Conservation (phyloP, 2,113 vertebrate species). For the Pygoscelis adeliae region DNA sequence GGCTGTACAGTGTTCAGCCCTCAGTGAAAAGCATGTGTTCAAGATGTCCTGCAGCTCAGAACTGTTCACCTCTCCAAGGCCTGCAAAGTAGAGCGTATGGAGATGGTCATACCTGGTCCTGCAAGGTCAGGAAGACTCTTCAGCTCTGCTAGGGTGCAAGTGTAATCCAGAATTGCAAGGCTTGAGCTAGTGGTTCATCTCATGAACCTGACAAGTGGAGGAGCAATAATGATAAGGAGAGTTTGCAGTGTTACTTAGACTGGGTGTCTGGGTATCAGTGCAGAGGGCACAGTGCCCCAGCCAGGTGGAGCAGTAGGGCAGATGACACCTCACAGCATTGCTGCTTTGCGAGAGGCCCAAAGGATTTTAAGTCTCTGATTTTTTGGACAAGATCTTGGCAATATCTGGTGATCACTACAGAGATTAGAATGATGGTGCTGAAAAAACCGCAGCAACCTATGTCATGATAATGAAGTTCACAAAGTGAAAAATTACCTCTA, state of each 20-base stretch:
- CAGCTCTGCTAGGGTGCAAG: not conserved
- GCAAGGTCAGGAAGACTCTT: not conserved
- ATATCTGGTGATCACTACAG: not conserved
- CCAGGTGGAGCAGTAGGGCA: not conserved
- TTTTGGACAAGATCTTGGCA: not conserved
- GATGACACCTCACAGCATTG: not conserved
- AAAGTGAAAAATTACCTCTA: not conserved
- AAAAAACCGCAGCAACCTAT: not conserved
- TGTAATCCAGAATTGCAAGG: not conserved
- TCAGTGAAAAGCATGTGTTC: not conserved
- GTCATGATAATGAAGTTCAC: not conserved
- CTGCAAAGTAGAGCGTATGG: not conserved
- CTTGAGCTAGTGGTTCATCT: not conserved
- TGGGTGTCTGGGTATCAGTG: not conserved
- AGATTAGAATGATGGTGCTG: not conserved
- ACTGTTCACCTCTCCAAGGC: not conserved
- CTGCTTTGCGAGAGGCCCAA: not conserved
- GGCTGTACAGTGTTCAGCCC: not conserved
- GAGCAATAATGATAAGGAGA: not conserved
- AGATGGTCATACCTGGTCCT: not conserved
- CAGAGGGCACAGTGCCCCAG: not conserved
- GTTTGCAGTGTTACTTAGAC: not conserved
- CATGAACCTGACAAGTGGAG: not conserved
- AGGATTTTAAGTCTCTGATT: not conserved
- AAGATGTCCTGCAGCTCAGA: not conserved